Evolutionary conservation across 2,797 vertebrate species (phyloP).

Genomic region (Danionella dracula): DNA sequence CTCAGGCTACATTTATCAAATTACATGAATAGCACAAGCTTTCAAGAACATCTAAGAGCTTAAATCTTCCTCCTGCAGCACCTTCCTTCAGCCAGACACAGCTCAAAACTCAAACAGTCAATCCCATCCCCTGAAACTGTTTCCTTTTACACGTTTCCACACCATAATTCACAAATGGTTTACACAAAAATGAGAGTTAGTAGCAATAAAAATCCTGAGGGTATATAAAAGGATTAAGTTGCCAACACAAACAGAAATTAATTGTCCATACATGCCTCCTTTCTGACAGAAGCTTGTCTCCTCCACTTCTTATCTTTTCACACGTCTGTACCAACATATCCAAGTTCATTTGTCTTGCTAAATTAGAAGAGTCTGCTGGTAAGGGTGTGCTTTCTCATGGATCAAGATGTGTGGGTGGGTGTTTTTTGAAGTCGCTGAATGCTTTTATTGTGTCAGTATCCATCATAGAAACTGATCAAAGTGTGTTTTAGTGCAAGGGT

Average conservation of each 20-base stretch:
- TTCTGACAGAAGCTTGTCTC: not conserved
- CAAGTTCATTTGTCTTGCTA: slow-evolving; percentile 24
- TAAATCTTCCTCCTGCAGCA: slow-evolving; percentile 10
- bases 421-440: slow-evolving; percentile 18
- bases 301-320: slow-evolving; percentile 2
- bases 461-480: slow-evolving; percentile 23
- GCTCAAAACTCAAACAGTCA: not conserved
- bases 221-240: slow-evolving; percentile 34
- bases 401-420: slow-evolving; percentile 25
- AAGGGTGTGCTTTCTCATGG: slow-evolving; percentile 24
- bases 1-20: not conserved
- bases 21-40: slow-evolving; percentile 13
- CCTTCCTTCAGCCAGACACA: slow-evolving; percentile 6
- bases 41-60: not conserved
- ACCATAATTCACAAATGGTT: slow-evolving; percentile 10
- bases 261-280: slow-evolving; percentile 11
- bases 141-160: slow-evolving; percentile 17
- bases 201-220: slow-evolving; percentile 22
- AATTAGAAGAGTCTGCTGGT: slow-evolving; percentile 32
- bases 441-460: slow-evolving; percentile 9
- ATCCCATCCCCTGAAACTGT: slow-evolving; percentile 9
- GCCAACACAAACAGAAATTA: slow-evolving; percentile 36
- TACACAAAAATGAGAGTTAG: slow-evolving; percentile 19
- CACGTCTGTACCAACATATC: slow-evolving; percentile 6
- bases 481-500: not conserved